A percentile compares a stretch with the other conserved stretches of the same genome.
These are phyloP conservation scores for Sinonovacula constricta DNA, from an alignment of 1,140 invertebrate species.

Conservation along the genomic window DNA sequence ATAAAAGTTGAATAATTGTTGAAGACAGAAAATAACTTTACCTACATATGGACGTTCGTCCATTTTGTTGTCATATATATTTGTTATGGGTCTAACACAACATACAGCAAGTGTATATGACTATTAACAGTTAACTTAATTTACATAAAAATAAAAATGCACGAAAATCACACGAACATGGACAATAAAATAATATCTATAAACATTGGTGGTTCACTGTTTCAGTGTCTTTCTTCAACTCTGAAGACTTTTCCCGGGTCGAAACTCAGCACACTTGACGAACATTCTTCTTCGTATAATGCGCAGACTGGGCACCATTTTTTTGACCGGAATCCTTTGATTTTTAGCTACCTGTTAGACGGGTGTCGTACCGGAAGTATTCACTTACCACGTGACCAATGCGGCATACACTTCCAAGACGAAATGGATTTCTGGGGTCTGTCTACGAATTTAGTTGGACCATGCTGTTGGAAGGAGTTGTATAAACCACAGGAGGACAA, in stretches of 20 bases:
- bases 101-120: no score
- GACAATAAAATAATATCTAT: no score
- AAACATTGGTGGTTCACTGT: no score
- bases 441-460: slow-evolving; percentile 8
- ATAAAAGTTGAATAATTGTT: no score
- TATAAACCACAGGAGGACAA: neutral
- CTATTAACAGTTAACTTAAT: no score
- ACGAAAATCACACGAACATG: no score
- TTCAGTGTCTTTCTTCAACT: no score
- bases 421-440: slow-evolving; percentile 41
- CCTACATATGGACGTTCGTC: no score
- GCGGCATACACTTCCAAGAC: slow-evolving; percentile 79
- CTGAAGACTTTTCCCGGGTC: slow-evolving; percentile 26
- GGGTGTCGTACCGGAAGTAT: slow-evolving; percentile 97
- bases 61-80: no score
- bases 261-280: slow-evolving; percentile 10
- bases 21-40: no score
- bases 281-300: neutral
- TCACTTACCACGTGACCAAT: slow-evolving; percentile 98
- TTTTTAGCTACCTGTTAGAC: slow-evolving; percentile 96
- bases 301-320: slow-evolving; percentile 79
- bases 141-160: no score
- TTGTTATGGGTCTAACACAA: no score
- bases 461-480: slow-evolving; percentile 45
- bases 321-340: slow-evolving; percentile 97